Conservation (phyloP, 1,140 invertebrate species). For the Drosophila rufa region DNA sequence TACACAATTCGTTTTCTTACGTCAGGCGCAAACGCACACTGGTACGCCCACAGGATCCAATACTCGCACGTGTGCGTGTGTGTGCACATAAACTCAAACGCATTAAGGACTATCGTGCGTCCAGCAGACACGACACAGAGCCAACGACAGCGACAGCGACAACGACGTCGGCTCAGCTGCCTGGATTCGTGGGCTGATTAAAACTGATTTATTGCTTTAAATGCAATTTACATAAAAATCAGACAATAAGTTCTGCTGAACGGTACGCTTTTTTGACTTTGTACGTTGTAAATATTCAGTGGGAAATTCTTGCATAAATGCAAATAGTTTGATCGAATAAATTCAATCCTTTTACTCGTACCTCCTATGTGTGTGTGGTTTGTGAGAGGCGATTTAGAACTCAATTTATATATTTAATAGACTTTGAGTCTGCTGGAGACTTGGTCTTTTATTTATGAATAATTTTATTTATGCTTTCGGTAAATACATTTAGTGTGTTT, state of each 20-base stretch:
- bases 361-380: not conserved
- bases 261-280: conserved; percentile 29
- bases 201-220: conserved; percentile 82
- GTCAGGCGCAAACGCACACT: conserved; percentile 21
- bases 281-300: conserved; percentile 19
- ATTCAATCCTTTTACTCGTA: not conserved
- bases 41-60: conserved; percentile 22
- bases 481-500: too few relatives aligned
- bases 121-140: conserved; percentile 31
- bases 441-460: too few relatives aligned
- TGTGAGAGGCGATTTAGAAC: not conserved
- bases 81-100: conserved; percentile 27
- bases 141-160: conserved; percentile 21
- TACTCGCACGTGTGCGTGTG: not conserved
- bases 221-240: conserved; percentile 83
- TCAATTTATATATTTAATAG: not conserved
- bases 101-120: conserved; percentile 34
- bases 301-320: not conserved
- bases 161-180: conserved; percentile 66
- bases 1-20: conserved; percentile 58
- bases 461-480: too few relatives aligned
- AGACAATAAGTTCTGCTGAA: conserved; percentile 44
- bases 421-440: too few relatives aligned
- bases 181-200: conserved; percentile 70
- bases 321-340: conserved; percentile 2